Evolutionary conservation across 35 echinoderm and acorn worm species (phyloP).

Genomic region (Stichopus chloronotus): DNA sequence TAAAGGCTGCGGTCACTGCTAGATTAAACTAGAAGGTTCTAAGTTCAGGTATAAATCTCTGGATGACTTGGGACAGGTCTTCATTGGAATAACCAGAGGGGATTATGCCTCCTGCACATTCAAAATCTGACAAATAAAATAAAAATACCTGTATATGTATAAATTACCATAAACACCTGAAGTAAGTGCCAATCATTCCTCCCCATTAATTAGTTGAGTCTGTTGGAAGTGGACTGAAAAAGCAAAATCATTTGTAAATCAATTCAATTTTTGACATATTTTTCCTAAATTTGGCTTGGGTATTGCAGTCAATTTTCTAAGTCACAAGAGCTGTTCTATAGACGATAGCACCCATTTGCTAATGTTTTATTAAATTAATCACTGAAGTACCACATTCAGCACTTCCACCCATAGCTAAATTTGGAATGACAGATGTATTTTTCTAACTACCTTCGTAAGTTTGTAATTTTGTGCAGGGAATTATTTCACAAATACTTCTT

Average conservation of each 20-base stretch:
- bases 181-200: conserved; percentile 4
- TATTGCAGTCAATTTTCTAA: neutral
- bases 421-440: conserved; percentile 30
- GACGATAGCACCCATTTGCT: conserved; percentile 1
- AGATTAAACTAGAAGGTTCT: conserved; percentile 16
- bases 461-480: conserved; percentile 26
- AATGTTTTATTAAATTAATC: conserved; percentile 16
- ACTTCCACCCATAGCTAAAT: neutral
- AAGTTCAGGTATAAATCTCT: neutral
- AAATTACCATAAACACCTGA: neutral
- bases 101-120: neutral
- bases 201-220: neutral
- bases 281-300: neutral
- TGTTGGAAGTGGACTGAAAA: neutral
- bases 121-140: neutral
- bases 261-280: conserved; percentile 24
- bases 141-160: neutral
- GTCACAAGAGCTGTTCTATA: conserved; percentile 20
- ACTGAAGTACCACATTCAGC: conserved; percentile 36
- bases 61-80: neutral
- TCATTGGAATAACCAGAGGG: neutral
- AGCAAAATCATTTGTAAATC: conserved; percentile 9
- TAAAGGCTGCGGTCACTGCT: neutral
- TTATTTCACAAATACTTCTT: conserved; percentile 13
- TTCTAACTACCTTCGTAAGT: neutral